Evolutionary conservation across 1,140 invertebrate species (phyloP).

Genomic region (Kradibia gibbosae): DNA sequence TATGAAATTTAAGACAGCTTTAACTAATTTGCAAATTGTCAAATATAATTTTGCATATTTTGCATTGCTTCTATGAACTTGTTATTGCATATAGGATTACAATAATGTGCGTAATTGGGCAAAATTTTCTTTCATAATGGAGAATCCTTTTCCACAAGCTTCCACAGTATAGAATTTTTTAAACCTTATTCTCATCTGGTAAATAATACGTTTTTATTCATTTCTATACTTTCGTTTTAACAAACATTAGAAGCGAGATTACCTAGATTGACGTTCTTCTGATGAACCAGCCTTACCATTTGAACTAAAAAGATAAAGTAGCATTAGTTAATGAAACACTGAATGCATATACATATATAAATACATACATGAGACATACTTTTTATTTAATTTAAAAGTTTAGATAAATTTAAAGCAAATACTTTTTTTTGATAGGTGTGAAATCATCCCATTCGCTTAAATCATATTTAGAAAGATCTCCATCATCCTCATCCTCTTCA

Average conservation of each 20-base stretch:
- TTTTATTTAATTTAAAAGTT: slow-evolving; percentile 1
- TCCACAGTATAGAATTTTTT: background rate
- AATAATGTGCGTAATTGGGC: slow-evolving; percentile 43
- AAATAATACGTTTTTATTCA: slow-evolving; percentile 31
- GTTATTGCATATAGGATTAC: slow-evolving; percentile 44
- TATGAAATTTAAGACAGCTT: slow-evolving; percentile 17
- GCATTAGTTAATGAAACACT: no score
- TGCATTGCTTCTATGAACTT: slow-evolving; percentile 41
- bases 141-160: slow-evolving; percentile 36
- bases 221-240: background rate
- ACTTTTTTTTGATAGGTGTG: slow-evolving; percentile 69
- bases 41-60: slow-evolving; percentile 32
- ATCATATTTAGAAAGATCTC: slow-evolving; percentile 88
- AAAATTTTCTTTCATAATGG: slow-evolving; percentile 40
- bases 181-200: slow-evolving; percentile 40
- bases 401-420: slow-evolving; percentile 36
- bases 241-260: slow-evolving; percentile 45
- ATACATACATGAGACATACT: slow-evolving; percentile 41
- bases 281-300: slow-evolving; percentile 60
- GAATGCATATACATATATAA: no score
- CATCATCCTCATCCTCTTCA: slow-evolving; percentile 79
- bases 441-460: slow-evolving; percentile 81
- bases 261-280: slow-evolving; percentile 64
- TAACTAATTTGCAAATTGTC: slow-evolving; percentile 20
- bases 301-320: slow-evolving; percentile 54